Percentiles rank a stretch among this genome's conserved stretches.
Conservation (phyloP, 2,797 vertebrate species). For the Epinephelus coioides region DNA sequence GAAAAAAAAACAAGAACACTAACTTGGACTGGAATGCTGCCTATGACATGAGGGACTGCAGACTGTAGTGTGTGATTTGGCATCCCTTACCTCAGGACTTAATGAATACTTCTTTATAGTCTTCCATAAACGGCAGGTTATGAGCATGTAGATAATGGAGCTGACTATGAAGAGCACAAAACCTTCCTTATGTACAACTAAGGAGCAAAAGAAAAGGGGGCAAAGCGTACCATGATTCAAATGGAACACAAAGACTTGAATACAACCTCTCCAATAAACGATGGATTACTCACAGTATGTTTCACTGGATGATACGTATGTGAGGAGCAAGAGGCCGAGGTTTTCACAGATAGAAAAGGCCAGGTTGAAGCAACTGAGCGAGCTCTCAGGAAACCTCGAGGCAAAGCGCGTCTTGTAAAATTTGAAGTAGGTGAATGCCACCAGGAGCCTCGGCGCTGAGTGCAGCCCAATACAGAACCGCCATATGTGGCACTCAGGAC, state of each 20-base stretch:
- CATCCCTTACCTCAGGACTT: constrained; percentile 88
- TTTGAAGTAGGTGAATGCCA: constrained; percentile 90
- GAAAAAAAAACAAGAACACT: neutral
- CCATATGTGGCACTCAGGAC: constrained; percentile 93
- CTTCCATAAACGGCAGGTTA: constrained; percentile 91
- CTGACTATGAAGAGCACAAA: constrained; percentile 91
- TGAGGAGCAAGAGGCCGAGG: constrained; percentile 90
- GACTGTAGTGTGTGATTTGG: neutral
- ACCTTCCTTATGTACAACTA: constrained; percentile 91
- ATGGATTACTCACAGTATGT: constrained; percentile 86
- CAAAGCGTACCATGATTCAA: neutral
- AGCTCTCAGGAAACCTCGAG: constrained; percentile 80
- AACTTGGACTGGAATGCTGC: neutral
- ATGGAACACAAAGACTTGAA: neutral
- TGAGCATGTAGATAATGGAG: constrained; percentile 90
- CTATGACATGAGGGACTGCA: neutral
- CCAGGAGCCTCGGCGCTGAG: constrained; percentile 90
- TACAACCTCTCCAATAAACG: neutral
- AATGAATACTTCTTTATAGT: constrained; percentile 89
- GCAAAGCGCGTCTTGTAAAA: constrained; percentile 88
- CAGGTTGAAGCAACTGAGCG: constrained; percentile 85
- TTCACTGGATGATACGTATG: constrained; percentile 92
- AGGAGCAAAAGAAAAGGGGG: constrained; percentile 30
- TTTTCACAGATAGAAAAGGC: constrained; percentile 88
- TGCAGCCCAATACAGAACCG: constrained; percentile 92